Percentiles rank a stretch among this genome's conserved stretches.
Evolutionary conservation across 2,888 invertebrate genomes (phyloP).

Genomic region (Cabera pusaria): DNA sequence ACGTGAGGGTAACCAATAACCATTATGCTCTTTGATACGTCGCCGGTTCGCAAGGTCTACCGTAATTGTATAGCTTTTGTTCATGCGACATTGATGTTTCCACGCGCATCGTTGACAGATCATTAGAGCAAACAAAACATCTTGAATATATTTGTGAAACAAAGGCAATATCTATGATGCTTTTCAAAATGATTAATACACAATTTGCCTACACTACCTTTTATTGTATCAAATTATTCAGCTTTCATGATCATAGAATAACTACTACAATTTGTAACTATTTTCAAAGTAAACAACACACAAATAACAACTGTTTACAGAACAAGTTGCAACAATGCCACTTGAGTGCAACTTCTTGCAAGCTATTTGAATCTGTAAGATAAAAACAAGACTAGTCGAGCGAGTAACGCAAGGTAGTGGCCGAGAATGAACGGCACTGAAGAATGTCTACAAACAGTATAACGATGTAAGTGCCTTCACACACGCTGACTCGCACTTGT

Average conservation of each 20-base stretch:
- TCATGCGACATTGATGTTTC: constrained; percentile 31
- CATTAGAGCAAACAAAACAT: constrained; percentile 19
- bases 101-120: constrained; percentile 24
- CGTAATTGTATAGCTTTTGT: constrained; percentile 45
- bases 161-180: constrained; percentile 8
- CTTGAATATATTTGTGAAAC: constrained; percentile 13
- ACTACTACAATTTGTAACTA: too few relatives aligned
- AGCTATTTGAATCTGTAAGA: constrained; percentile 38
- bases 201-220: too few relatives aligned
- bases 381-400: constrained; percentile 45
- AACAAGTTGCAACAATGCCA: constrained; percentile 29
- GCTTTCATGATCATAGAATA: too few relatives aligned
- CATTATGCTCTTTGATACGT: constrained; percentile 38
- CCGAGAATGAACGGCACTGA: constrained; percentile 35
- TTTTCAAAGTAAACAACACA: too few relatives aligned
- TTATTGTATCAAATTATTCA: too few relatives aligned
- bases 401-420: constrained; percentile 40
- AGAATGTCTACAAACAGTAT: constrained; percentile 41
- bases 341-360: constrained; percentile 41
- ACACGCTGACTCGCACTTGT: constrained; percentile 12
- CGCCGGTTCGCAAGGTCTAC: constrained; percentile 41
- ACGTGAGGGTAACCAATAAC: constrained; percentile 36
- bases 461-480: constrained; percentile 13
- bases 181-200: not conserved
- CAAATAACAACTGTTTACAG: too few relatives aligned